Evolutionary conservation across 2,113 vertebrate species (phyloP), one percentile per base, ranked within the genome.

Genomic region (Zapornia atra): DNA sequence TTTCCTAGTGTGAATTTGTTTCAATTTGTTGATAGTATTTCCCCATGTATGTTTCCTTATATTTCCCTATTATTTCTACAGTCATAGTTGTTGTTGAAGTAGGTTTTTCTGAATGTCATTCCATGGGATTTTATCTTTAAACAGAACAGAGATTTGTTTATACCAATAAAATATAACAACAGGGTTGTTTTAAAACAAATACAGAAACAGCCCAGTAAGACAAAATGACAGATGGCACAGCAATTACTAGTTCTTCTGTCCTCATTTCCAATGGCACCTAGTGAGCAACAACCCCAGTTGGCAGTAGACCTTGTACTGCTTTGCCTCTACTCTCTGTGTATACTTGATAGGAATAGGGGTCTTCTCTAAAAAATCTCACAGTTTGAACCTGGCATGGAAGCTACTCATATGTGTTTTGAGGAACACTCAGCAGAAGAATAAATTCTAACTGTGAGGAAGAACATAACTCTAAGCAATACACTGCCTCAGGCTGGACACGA

Each of bases 1-100:
- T 94, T 93, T 86, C 38, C 36, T 28, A 13, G 20, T n/a, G 33
- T 71, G 42, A 88, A 66, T 80, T 91, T 85, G 28, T 65, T 91
- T 72, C 24, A 31, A 75, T 84, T 71, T 90, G 60, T 46, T 66
- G 44, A 53, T 31, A 48, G 26, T 73, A 73, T 82, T 95, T 93
- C 33, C 12, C 19, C 16, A n/a, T 19, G 9, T 42, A 65, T 38
- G 15, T 66, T 66, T 77, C 36, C 29, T 70, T 95, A 13, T 25
- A n/a, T 86, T 81, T 68, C 28, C 18, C 26, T 54, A 26, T 53
- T 85, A 46, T 53, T 72, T 11, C 28, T 86, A 34, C 46, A 59
- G 13, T 3, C 14, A 34, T 80, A 28, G 70, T 13, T 20, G 13
- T 1, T 65, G 34, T 56, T 73, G 28, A 90, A 81, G 51, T 6